These are phyloP conservation scores for Pristionchus maxplancki DNA, from an alignment of 2,888 invertebrate genomes.

Conservation along the genomic window DNA sequence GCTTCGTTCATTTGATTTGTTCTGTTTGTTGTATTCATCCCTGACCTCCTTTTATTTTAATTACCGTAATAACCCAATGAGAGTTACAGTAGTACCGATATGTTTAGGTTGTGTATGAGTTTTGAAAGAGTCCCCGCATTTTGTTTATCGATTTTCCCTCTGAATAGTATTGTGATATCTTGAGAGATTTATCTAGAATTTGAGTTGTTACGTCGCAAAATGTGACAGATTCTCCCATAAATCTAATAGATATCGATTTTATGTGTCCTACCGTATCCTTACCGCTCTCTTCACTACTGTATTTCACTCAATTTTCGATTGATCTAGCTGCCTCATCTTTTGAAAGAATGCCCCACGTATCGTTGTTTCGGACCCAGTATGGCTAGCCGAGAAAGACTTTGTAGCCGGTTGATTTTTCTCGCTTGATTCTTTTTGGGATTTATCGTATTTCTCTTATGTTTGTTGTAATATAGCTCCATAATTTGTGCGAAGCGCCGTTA, in stretches of 20 bases:
- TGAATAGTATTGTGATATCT: background rate
- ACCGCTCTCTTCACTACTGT: background rate
- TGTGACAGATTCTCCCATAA: background rate
- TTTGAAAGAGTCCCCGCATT: too few species aligned
- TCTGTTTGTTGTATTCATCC: too few species aligned
- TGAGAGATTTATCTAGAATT: background rate
- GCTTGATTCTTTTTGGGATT: background rate
- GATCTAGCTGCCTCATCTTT: constrained; percentile 11
- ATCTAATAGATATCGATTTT: constrained; percentile 43
- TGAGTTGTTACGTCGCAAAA: background rate
- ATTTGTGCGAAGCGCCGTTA: too few species aligned
- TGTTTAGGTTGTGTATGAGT: background rate
- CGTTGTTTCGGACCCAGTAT: background rate
- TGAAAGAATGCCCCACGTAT: constrained; percentile 13
- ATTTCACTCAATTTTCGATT: background rate
- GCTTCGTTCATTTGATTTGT: background rate
- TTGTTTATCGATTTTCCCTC: too few species aligned
- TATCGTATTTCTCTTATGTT: background rate
- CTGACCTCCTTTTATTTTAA: background rate
- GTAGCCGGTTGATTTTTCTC: constrained; percentile 10
- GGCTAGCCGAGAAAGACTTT: background rate
- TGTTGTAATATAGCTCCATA: background rate
- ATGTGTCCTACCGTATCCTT: background rate
- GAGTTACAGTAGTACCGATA: background rate
- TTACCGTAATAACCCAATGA: background rate